phyloP scores from a whole-genome alignment of 2,888 invertebrate genomes.

The Megalurothrips usitatus region DNA sequence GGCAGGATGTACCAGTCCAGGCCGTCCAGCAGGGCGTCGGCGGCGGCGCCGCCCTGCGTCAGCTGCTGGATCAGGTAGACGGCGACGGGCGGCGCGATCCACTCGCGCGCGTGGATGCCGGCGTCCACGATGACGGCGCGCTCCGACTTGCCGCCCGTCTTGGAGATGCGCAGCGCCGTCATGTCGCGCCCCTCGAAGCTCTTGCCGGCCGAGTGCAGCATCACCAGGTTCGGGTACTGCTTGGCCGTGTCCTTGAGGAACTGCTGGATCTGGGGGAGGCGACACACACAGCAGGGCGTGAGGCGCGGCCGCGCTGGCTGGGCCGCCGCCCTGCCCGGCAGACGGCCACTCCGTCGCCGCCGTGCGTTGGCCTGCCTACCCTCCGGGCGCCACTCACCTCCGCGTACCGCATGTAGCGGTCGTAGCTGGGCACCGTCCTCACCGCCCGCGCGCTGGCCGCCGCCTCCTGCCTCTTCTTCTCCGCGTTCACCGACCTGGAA shows the following conservation, averaged over 20 bases:
- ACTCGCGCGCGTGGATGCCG: constrained; percentile 85
- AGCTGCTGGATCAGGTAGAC: constrained; percentile 68
- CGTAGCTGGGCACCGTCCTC: background rate
- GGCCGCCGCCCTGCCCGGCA: too few relatives aligned
- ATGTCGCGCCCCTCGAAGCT: constrained; percentile 13
- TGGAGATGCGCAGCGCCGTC: background rate
- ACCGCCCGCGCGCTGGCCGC: background rate
- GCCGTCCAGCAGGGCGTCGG: constrained; percentile 39
- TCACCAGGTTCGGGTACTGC: background rate
- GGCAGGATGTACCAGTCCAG: constrained; percentile 68
- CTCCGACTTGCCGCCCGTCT: background rate
- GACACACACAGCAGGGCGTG: background rate
- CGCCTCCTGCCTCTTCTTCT: background rate
- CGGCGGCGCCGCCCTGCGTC: constrained; percentile 60
- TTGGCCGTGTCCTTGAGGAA: background rate
- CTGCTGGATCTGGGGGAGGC: background rate
- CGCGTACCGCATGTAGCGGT: background rate
- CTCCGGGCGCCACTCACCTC: background rate
- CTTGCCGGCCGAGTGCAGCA: background rate
- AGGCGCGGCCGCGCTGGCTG: too few relatives aligned
- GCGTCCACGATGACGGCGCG: constrained; percentile 10
- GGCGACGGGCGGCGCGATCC: constrained; percentile 74
- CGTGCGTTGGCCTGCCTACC: background rate
- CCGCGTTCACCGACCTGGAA: background rate
- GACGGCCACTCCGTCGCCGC: background rate